Evolutionary conservation across 2,113 vertebrate genomes (phyloP).

Genomic region (Nymphicus hollandicus): DNA sequence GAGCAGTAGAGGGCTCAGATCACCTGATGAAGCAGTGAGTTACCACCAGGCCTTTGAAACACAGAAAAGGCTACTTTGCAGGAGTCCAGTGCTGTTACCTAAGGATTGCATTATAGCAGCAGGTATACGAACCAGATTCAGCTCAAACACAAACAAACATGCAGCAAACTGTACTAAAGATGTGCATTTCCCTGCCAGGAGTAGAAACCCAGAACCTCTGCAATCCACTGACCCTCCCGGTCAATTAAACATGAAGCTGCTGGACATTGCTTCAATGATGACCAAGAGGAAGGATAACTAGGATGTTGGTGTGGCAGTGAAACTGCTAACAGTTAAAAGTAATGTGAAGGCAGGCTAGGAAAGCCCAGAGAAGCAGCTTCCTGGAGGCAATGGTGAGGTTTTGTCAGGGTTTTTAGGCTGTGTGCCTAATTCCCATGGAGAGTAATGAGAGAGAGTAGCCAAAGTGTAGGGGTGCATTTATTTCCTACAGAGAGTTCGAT

Average conservation of each 20-base stretch:
- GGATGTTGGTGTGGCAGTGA: not conserved
- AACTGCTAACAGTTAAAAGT: not conserved
- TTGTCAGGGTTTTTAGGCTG: not conserved
- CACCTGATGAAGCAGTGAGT: not conserved
- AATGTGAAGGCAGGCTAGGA: not conserved
- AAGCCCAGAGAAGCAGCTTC: not conserved
- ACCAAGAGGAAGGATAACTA: not conserved
- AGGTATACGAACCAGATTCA: not conserved
- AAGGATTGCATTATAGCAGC: not conserved
- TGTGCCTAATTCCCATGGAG: not conserved
- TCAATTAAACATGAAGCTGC: not conserved
- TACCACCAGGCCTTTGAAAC: not conserved
- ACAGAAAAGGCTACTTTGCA: not conserved
- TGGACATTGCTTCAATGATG: not conserved
- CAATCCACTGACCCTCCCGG: not conserved
- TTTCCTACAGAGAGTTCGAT: not conserved
- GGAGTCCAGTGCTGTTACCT: not conserved
- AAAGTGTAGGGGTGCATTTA: not conserved
- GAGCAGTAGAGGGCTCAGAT: not conserved
- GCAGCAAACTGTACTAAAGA: not conserved
- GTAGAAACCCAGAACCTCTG: not conserved
- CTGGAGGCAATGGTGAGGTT: not conserved
- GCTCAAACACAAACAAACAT: not conserved
- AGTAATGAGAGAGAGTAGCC: not conserved
- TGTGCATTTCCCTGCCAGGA: not conserved